phyloP scores from a whole-genome alignment of 2,888 invertebrate species.

The Coelinius sp. region DNA sequence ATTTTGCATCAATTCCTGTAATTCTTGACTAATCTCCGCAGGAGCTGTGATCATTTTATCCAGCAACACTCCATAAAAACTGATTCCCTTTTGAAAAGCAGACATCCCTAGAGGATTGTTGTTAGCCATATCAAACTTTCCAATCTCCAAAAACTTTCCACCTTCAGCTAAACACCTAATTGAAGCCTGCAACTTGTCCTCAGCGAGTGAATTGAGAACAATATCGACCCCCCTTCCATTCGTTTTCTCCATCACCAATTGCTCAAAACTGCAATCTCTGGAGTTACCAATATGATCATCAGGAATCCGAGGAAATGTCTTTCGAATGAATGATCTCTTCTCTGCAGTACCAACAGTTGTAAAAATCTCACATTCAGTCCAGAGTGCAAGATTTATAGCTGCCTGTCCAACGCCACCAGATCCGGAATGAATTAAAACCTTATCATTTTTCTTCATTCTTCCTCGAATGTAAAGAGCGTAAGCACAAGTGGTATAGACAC shows the following conservation, averaged over 20 bases:
- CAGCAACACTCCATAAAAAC: constrained; percentile 84
- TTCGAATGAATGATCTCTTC: constrained; percentile 74
- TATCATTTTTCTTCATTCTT: constrained; percentile 70
- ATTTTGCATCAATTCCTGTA: constrained; percentile 74
- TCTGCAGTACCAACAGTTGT: constrained; percentile 76
- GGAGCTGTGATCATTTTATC: constrained; percentile 76
- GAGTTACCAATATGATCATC: constrained; percentile 83
- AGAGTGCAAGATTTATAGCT: constrained; percentile 76
- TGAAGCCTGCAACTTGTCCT: constrained; percentile 87
- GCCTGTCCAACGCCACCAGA: constrained; percentile 80
- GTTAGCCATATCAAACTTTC: constrained; percentile 84
- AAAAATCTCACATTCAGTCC: constrained; percentile 74
- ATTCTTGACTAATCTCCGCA: constrained; percentile 72
- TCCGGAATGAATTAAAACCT: constrained; percentile 68
- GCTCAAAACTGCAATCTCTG: constrained; percentile 88
- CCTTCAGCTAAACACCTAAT: constrained; percentile 75
- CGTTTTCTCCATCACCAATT: constrained; percentile 84
- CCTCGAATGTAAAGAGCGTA: constrained; percentile 76
- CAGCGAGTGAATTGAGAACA: constrained; percentile 92
- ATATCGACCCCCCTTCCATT: constrained; percentile 91
- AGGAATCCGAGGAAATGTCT: constrained; percentile 73
- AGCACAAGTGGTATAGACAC: constrained; percentile 76
- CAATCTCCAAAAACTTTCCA: constrained; percentile 87
- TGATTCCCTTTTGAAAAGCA: constrained; percentile 79
- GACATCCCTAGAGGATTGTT: constrained; percentile 79